phyloP scores from a whole-genome alignment of 64 coral and sea anemone genomes.

The Acropora tenuis region DNA sequence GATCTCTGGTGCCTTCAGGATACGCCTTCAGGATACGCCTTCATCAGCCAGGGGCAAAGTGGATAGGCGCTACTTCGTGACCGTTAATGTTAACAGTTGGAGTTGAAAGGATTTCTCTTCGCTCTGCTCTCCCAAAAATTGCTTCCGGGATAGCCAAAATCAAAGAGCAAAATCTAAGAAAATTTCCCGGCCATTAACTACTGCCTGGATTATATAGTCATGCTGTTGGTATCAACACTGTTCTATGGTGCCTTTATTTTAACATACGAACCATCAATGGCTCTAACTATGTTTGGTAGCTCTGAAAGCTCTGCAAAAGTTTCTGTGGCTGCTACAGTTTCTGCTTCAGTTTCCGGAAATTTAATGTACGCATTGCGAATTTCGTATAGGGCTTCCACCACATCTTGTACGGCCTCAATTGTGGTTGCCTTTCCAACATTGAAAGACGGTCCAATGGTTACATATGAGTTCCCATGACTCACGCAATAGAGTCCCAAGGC shows the following conservation, averaged over 20 bases:
- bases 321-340: background rate
- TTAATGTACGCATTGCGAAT: background rate
- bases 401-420: background rate
- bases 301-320: background rate
- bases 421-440: background rate
- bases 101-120: background rate
- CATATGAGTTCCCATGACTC: background rate
- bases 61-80: conserved; percentile 11
- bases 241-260: background rate
- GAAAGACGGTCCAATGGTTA: conserved; percentile 1
- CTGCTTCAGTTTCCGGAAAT: conserved; percentile 19
- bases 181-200: background rate
- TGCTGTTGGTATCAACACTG: conserved; percentile 4
- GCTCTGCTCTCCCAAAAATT: conserved; percentile 15
- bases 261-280: background rate
- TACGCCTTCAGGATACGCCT: conserved; percentile 37
- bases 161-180: background rate
- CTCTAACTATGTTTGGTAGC: background rate
- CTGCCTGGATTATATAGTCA: background rate
- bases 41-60: conserved; percentile 24
- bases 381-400: background rate
- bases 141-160: background rate
- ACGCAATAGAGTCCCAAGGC: background rate
- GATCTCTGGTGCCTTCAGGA: conserved; percentile 16
- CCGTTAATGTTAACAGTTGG: background rate